These are phyloP conservation scores for Rhizomys pruinosus DNA, from an alignment of 2,113 vertebrate genomes.

Conservation along the genomic window DNA sequence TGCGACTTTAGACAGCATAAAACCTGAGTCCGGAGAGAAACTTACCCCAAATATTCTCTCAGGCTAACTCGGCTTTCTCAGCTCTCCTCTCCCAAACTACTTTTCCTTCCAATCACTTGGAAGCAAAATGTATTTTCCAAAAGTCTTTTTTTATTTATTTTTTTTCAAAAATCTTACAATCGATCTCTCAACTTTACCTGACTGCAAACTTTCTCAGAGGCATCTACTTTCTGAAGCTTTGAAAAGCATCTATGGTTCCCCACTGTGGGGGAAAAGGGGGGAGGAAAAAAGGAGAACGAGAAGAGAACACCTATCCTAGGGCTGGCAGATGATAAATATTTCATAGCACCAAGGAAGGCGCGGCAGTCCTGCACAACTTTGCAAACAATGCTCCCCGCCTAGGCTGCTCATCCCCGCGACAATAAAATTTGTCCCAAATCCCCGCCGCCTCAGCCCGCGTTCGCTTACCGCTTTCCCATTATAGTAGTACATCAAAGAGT, in stretches of 20 bases:
- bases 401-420: conserved; percentile 82
- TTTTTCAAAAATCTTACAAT: not conserved
- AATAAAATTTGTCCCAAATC: conserved; percentile 86
- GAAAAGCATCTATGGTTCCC: conserved; percentile 54
- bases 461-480: conserved; percentile 97
- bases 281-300: not conserved
- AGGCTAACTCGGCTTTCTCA: conserved; percentile 64
- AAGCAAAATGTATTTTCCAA: conserved; percentile 51
- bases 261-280: not conserved
- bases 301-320: conserved; percentile 50
- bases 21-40: conserved; percentile 67
- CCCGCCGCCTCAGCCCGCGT: conserved; percentile 83
- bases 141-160: not conserved
- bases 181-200: conserved; percentile 70
- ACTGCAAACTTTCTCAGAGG: conserved; percentile 76
- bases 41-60: conserved; percentile 68
- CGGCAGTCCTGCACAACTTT: conserved; percentile 76
- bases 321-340: conserved; percentile 73
- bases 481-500: conserved; percentile 97
- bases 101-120: conserved; percentile 53
- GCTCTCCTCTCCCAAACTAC: conserved; percentile 49
- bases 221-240: conserved; percentile 58
- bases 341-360: conserved; percentile 74
- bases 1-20: conserved; percentile 52
- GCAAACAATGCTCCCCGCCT: conserved; percentile 77